Conservation (phyloP, 1,140 invertebrate genomes). For the Agrypnia vestita region DNA sequence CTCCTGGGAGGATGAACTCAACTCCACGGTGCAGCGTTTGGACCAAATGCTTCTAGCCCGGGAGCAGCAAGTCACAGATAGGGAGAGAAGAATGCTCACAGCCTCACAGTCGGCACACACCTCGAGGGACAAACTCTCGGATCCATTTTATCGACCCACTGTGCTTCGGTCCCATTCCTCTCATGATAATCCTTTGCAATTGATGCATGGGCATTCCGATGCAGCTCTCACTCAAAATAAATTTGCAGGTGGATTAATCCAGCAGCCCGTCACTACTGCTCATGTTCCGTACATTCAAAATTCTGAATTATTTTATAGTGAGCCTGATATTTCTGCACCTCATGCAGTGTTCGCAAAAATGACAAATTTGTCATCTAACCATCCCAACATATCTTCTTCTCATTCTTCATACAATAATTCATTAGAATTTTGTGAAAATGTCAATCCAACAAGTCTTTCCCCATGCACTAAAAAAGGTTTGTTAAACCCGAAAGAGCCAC, state of each 20-base stretch:
- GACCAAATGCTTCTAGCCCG: conserved; percentile 78
- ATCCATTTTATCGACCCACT: neutral
- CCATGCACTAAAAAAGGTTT: no score
- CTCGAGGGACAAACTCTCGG: conserved; percentile 12
- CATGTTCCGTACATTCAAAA: neutral
- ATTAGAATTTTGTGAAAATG: neutral
- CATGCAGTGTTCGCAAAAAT: neutral
- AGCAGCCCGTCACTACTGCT: neutral
- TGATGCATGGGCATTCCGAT: neutral
- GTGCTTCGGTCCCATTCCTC: neutral
- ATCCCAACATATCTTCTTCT: neutral
- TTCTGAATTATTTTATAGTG: conserved; percentile 15
- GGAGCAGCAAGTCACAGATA: conserved; percentile 67
- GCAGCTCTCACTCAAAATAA: neutral
- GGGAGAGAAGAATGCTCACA: conserved; percentile 16
- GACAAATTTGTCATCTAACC: conserved; percentile 13
- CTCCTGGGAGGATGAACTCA: conserved; percentile 77
- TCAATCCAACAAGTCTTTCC: no score
- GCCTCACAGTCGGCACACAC: conserved; percentile 14
- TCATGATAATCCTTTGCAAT: conserved; percentile 3
- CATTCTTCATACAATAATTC: conserved; percentile 10
- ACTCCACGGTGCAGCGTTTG: conserved; percentile 78
- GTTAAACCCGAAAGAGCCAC: no score
- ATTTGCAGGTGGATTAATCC: neutral
- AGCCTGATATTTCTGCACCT: conserved; percentile 12